Conservation (phyloP, 2,888 invertebrate species). For the Amphipoea lucens region DNA sequence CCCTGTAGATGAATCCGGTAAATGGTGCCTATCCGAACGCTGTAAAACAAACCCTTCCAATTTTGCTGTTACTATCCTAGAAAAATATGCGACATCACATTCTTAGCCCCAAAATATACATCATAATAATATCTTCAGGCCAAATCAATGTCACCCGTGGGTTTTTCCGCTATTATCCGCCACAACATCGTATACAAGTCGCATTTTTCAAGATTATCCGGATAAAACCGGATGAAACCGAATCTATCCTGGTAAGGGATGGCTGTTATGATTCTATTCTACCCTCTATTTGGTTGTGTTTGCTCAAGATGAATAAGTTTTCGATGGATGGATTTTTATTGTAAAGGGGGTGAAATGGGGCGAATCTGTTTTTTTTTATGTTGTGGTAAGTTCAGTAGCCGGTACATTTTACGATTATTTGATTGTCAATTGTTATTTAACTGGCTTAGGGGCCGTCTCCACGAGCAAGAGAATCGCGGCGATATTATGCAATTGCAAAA, state of each 20-base stretch:
- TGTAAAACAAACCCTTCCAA: background rate
- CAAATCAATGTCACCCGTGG: constrained; percentile 60
- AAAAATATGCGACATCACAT: constrained; percentile 23
- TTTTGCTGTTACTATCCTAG: background rate
- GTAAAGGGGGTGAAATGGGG: background rate
- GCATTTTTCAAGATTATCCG: constrained; percentile 67
- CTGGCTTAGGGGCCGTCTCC: background rate
- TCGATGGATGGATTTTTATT: constrained; percentile 19
- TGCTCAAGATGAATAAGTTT: constrained; percentile 45
- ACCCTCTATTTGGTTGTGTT: constrained; percentile 41
- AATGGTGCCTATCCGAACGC: background rate
- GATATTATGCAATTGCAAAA: too few relatives aligned
- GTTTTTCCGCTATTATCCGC: constrained; percentile 34
- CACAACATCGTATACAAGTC: constrained; percentile 44
- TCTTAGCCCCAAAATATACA: constrained; percentile 31
- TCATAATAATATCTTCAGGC: constrained; percentile 42
- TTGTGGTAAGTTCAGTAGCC: background rate
- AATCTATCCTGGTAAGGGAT: constrained; percentile 47
- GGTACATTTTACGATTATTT: background rate
- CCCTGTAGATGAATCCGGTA: background rate
- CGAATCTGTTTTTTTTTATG: constrained; percentile 3
- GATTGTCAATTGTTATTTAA: background rate
- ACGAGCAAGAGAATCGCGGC: too few relatives aligned
- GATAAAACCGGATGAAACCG: constrained; percentile 56
- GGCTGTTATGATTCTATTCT: constrained; percentile 51